Percentiles rank a stretch among this genome's conserved stretches.
Evolutionary conservation across 2,888 invertebrate genomes (phyloP).

Genomic region (Oligia latruncula): DNA sequence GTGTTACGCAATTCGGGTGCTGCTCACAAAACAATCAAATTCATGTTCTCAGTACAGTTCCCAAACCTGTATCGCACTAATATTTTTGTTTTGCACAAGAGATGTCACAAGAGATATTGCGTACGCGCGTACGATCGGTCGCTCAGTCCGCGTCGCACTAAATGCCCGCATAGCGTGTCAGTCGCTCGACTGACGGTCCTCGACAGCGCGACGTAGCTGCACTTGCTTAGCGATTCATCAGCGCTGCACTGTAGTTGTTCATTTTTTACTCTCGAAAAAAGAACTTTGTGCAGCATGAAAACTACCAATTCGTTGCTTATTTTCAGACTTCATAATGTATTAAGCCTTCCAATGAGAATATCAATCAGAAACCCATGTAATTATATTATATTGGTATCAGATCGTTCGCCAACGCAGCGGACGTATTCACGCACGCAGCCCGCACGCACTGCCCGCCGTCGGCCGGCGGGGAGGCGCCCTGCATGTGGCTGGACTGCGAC

Average conservation of each 20-base stretch:
- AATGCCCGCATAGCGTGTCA: too few species aligned
- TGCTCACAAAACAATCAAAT: not conserved
- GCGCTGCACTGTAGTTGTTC: too few species aligned
- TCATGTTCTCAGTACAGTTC: not conserved
- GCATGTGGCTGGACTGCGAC: conserved; percentile 97
- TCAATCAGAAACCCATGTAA: not conserved
- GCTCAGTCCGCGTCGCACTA: too few species aligned
- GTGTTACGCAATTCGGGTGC: too few species aligned
- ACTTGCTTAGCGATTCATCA: too few species aligned
- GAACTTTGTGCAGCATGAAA: not conserved
- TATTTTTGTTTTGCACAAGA: too few species aligned
- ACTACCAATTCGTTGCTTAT: not conserved
- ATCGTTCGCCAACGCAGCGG: conserved; percentile 93
- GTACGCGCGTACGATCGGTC: too few species aligned
- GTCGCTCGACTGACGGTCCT: too few species aligned
- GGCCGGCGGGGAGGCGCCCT: conserved; percentile 93
- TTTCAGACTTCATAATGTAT: not conserved
- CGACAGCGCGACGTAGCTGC: too few species aligned
- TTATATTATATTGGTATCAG: conserved; percentile 77
- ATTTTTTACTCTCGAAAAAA: not conserved
- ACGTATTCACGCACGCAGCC: conserved; percentile 97
- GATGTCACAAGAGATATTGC: too few species aligned
- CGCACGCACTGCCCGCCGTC: conserved; percentile 93
- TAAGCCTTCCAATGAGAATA: too few species aligned
- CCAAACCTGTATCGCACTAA: not conserved